Evolutionary conservation across 2,888 invertebrate genomes (phyloP).

Genomic region (Adelognathus sp.): DNA sequence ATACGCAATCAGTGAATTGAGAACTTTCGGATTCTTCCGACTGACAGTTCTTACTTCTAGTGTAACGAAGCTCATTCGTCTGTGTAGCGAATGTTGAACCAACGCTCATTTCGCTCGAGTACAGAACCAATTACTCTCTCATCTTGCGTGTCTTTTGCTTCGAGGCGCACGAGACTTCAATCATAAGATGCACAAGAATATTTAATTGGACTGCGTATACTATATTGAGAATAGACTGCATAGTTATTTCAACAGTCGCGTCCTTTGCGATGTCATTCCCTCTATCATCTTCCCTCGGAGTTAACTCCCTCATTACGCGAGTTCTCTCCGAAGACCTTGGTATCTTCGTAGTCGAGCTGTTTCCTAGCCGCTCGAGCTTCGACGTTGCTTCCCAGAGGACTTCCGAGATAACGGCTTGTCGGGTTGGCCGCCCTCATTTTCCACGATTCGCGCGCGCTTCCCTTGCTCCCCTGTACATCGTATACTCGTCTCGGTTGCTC

Average conservation of each 20-base stretch:
- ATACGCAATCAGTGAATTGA: too few species aligned
- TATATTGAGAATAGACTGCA: not conserved
- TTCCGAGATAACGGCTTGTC: slow-evolving; percentile 34
- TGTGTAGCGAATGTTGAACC: not conserved
- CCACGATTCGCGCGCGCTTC: not conserved
- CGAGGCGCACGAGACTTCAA: not conserved
- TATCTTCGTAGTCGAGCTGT: slow-evolving; percentile 18
- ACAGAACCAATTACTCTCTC: not conserved
- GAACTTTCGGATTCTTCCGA: too few species aligned
- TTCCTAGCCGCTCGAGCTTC: not conserved
- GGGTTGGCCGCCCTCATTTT: slow-evolving; percentile 23
- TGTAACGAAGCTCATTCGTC: not conserved
- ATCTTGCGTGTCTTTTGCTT: not conserved
- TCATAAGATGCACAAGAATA: not conserved
- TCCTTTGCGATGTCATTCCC: not conserved
- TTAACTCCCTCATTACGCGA: slow-evolving; percentile 14
- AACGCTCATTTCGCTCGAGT: too few species aligned
- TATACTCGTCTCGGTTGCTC: not conserved
- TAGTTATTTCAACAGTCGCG: not conserved
- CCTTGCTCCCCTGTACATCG: not conserved
- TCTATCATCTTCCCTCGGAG: slow-evolving; percentile 19
- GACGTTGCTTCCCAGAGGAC: slow-evolving; percentile 18
- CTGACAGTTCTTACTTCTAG: not conserved
- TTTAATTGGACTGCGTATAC: not conserved
- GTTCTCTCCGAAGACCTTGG: slow-evolving; percentile 38